Conservation (phyloP, 2,113 vertebrate genomes). For the Phyllostomus discolor region DNA sequence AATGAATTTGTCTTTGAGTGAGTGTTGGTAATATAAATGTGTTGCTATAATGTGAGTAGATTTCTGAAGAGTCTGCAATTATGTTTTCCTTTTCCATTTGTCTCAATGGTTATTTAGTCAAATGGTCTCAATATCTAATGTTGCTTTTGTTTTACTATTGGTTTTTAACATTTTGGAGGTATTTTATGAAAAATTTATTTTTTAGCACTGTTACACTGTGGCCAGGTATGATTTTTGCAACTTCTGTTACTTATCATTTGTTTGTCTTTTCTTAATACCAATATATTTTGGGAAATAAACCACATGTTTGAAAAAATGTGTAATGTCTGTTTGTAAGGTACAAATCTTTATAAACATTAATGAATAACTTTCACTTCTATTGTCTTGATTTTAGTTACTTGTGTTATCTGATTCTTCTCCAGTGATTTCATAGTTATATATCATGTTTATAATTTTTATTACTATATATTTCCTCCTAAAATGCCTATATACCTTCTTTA, state of each 20-base stretch:
- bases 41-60: neutral
- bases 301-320: neutral
- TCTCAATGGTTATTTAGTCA: neutral
- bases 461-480: neutral
- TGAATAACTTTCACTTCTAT: neutral
- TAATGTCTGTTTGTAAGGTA: neutral
- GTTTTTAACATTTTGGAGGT: neutral
- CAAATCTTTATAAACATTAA: neutral
- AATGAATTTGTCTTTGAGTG: neutral
- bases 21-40: neutral
- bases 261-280: neutral
- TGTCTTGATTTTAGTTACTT: neutral
- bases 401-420: neutral
- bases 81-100: neutral
- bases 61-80: neutral
- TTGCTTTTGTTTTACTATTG: neutral
- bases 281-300: conserved; percentile 16
- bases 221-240: neutral
- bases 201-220: conserved; percentile 1
- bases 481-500: neutral
- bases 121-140: neutral
- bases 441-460: neutral
- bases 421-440: neutral
- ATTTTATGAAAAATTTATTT: neutral
- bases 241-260: neutral